Percentiles rank a stretch among this genome's conserved stretches.
Conservation (phyloP, 2,888 invertebrate genomes). For the Himalopsyche anomala region DNA sequence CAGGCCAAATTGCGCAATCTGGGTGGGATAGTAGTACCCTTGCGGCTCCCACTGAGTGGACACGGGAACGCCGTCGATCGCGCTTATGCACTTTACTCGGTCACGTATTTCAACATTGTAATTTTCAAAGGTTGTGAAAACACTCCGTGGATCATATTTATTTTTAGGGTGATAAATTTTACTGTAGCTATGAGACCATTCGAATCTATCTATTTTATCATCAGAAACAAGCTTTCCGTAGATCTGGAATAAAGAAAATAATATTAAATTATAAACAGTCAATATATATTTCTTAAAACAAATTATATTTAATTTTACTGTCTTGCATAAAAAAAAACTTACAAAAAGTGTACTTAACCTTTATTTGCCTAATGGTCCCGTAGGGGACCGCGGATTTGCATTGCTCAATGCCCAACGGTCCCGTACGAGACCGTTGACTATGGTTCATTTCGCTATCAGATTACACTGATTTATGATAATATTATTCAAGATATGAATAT, state of each 20-base stretch:
- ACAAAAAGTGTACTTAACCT: no score
- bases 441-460: no score
- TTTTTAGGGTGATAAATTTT: conserved; percentile 92
- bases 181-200: conserved; percentile 96
- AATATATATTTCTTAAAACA: no score
- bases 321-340: no score
- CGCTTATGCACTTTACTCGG: conserved; percentile 97
- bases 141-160: conserved; percentile 91
- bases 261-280: no score
- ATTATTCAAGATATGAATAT: no score
- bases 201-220: conserved; percentile 88
- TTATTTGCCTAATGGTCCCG: no score
- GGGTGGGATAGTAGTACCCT: conserved; percentile 98
- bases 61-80: conserved; percentile 94
- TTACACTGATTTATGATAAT: no score
- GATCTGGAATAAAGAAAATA: conserved; percentile 75
- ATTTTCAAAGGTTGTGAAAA: conserved; percentile 97
- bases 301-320: no score
- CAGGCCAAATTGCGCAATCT: conserved; percentile 98
- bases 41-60: conserved; percentile 98
- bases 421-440: no score
- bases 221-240: conserved; percentile 89
- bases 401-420: no score
- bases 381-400: no score
- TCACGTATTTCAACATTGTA: conserved; percentile 98